Base-by-base conservation (phyloP, 2,113 vertebrate genomes). In the Pyxicephalus adspersus region DNA sequence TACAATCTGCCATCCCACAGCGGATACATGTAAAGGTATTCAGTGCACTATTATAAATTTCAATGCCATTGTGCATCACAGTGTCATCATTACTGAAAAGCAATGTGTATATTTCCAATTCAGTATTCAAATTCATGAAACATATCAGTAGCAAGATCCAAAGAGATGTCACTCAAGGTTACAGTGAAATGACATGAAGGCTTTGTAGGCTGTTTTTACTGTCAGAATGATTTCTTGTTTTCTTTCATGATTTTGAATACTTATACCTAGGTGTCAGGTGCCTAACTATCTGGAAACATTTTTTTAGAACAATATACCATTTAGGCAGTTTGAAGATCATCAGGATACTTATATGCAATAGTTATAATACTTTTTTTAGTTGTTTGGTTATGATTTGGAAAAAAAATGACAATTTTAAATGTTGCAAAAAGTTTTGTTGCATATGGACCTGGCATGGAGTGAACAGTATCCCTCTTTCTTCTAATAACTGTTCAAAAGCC, bases 211-310 rank as follows among this genome's bases (percentile, higher is more conserved):
- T 74, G 58, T 52, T 76, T 76, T 64, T 26, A 76, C 74, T 52
- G 74, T 77, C 74, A 64, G 61, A 64, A 77, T 77, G 52, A 77
- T 64, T 77, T 63, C 74, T 64, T 64, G 61, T 54, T 64, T 52
- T 77, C 23, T 74, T 74, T 74, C 29, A 74, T 38, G 19, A 8
- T 58, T 34, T 16, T 64, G 60, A 64, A 64, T 29, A 64, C 60
- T 51, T 77, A 51, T 15, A 52, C n/a, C 15, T 51, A 16, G 51
- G 23, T 72, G 51, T 72, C 68, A 72, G 55, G 16, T 72, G 23
- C 25, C 55, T 55, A 18, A 66, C 19, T 19, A 65, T 34, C 11
- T 45, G 38, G 8, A 15, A 45, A 45, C 6, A 38, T 5, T 45
- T 2, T 45, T 45, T 38, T 7, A 38, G 34, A 38, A 38, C 34